Conservation (phyloP, 2,888 invertebrate genomes). For the Charanyca ferruginea region DNA sequence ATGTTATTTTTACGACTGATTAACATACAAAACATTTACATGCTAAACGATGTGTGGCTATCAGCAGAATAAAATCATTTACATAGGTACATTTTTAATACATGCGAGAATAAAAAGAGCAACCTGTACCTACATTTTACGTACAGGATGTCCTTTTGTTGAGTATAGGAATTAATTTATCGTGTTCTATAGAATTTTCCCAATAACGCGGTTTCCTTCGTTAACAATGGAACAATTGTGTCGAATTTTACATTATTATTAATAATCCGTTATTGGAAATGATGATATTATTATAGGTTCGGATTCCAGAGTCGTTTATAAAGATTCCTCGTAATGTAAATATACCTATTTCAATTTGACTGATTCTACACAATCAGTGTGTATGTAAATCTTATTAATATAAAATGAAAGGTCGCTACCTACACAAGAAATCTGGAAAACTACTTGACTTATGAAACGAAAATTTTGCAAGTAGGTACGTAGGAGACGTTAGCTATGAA, state of each 20-base stretch:
- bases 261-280: conserved; percentile 7
- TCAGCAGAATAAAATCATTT: conserved; percentile 19
- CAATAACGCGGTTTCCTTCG: not conserved
- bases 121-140: not conserved
- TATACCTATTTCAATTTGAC: too few relatives aligned
- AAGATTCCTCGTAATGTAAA: not conserved
- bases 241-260: not conserved
- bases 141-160: not conserved
- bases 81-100: conserved; percentile 2
- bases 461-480: too few relatives aligned
- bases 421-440: too few relatives aligned
- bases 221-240: conserved; percentile 2
- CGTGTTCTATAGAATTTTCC: conserved; percentile 9
- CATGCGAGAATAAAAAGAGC: not conserved
- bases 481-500: too few relatives aligned
- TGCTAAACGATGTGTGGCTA: not conserved
- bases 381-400: too few relatives aligned
- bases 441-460: too few relatives aligned
- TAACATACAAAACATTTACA: too few relatives aligned
- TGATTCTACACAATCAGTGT: too few relatives aligned
- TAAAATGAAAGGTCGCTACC: too few relatives aligned
- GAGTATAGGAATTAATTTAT: conserved; percentile 6
- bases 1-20: too few relatives aligned
- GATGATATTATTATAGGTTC: conserved; percentile 3
- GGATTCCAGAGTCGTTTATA: not conserved